phyloP scores from a whole-genome alignment of 2,888 invertebrate species.

The Caenorhabditis zanzibari region DNA sequence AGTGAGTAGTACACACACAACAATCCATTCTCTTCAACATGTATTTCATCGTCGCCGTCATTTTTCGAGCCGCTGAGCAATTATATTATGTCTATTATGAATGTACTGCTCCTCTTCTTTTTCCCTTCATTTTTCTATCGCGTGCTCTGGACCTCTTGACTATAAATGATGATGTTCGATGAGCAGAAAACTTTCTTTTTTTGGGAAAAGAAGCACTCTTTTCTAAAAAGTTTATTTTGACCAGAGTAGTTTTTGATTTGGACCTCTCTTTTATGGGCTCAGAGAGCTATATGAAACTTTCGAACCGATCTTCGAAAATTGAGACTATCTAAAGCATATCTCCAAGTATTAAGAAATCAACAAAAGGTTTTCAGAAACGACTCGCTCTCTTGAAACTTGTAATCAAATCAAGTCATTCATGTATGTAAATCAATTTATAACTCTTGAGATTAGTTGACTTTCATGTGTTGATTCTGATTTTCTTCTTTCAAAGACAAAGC shows the following conservation, averaged over 20 bases:
- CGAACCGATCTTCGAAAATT: no score
- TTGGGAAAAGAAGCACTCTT: conserved; percentile 1
- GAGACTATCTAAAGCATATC: no score
- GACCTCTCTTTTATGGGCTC: background rate
- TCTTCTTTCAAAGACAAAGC: no score
- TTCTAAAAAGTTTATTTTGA: background rate
- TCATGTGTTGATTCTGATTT: no score
- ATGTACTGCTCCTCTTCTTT: conserved; percentile 26
- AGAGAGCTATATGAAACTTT: no score
- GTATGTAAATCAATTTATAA: no score
- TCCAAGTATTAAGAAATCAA: no score
- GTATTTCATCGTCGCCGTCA: conserved; percentile 17
- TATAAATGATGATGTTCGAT: conserved; percentile 46
- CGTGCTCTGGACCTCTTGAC: conserved; percentile 16
- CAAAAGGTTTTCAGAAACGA: no score
- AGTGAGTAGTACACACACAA: conserved; percentile 17
- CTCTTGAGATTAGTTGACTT: no score
- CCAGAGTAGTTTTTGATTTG: background rate
- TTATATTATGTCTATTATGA: conserved; percentile 57
- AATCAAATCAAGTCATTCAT: no score
- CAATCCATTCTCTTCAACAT: conserved; percentile 18
- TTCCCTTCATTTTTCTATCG: background rate
- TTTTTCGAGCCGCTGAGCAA: conserved; percentile 61
- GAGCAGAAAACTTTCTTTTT: conserved; percentile 46
- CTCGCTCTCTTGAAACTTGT: no score